Evolutionary conservation across 2,888 invertebrate species (phyloP).

Genomic region (Aelia acuminata): DNA sequence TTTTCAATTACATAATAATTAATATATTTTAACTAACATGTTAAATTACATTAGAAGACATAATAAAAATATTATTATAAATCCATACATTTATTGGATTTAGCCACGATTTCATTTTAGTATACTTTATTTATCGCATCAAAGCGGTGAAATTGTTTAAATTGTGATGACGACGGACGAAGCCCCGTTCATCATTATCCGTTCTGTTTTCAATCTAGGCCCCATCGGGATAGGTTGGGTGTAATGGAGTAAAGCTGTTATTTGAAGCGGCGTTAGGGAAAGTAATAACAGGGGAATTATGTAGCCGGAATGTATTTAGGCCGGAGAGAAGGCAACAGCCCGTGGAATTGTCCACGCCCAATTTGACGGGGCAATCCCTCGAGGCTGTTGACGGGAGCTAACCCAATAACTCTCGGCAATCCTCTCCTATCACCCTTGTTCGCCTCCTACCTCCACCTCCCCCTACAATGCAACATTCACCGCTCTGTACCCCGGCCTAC

Average conservation of each 20-base stretch:
- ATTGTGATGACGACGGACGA: not conserved
- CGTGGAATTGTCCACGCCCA: slow-evolving; percentile 59
- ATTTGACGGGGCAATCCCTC: slow-evolving; percentile 55
- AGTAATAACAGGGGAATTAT: slow-evolving; percentile 56
- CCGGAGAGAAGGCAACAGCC: slow-evolving; percentile 37
- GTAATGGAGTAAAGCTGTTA: slow-evolving; percentile 55
- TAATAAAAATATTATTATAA: no score
- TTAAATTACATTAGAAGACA: no score
- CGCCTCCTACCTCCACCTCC: not conserved
- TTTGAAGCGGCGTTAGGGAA: slow-evolving; percentile 53
- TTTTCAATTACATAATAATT: no score
- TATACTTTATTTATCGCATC: not conserved
- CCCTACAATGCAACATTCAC: slow-evolving; percentile 26
- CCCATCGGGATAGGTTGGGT: slow-evolving; percentile 48
- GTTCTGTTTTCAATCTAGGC: slow-evolving; percentile 53
- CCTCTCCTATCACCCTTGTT: slow-evolving; percentile 47
- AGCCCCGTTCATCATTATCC: slow-evolving; percentile 31
- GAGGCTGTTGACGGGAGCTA: slow-evolving; percentile 47
- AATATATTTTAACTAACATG: no score
- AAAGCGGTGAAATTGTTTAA: not conserved
- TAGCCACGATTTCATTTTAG: not conserved
- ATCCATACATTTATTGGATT: no score
- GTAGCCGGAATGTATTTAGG: slow-evolving; percentile 58
- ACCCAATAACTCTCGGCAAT: slow-evolving; percentile 55
- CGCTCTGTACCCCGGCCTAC: not conserved